phyloP scores from a whole-genome alignment of 2,797 vertebrate species.

The Oreonectes daqikongensis region DNA sequence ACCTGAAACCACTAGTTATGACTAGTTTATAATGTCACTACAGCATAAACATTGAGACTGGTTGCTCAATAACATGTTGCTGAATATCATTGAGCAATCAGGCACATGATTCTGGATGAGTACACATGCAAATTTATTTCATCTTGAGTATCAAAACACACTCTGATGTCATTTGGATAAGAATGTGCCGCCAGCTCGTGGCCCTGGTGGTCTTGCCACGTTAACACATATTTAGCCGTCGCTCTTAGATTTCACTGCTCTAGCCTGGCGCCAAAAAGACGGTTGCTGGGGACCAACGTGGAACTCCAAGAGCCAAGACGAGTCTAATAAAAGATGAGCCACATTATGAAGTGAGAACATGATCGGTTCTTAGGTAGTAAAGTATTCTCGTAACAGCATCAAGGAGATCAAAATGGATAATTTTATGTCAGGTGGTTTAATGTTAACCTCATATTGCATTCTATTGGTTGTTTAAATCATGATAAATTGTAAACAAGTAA shows the following conservation, averaged over 20 bases:
- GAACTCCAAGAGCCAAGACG: neutral
- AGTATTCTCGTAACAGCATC: slow-evolving; percentile 1
- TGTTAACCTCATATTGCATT: neutral
- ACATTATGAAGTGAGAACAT: neutral
- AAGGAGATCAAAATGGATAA: neutral
- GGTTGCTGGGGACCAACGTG: slow-evolving; percentile 31
- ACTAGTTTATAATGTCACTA: neutral
- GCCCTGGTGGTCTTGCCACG: slow-evolving; percentile 13
- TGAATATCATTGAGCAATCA: slow-evolving; percentile 21
- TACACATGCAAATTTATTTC: slow-evolving; percentile 15
- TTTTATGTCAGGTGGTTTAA: neutral
- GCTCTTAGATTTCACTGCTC: slow-evolving; percentile 48
- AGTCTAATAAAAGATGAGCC: slow-evolving; percentile 23
- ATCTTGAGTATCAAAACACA: slow-evolving; percentile 23
- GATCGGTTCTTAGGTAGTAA: neutral
- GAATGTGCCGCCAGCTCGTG: neutral
- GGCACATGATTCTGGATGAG: slow-evolving; percentile 13
- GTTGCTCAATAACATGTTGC: neutral
- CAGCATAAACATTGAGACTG: neutral
- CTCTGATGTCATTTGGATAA: neutral
- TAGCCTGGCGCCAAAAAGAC: slow-evolving; percentile 54
- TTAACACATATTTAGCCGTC: slow-evolving; percentile 44
- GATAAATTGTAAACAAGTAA: neutral
- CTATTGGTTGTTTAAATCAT: neutral
- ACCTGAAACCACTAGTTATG: neutral